These are phyloP conservation scores for Eolophus roseicapilla DNA, from an alignment of 2,113 vertebrate genomes.

Conservation along the genomic window DNA sequence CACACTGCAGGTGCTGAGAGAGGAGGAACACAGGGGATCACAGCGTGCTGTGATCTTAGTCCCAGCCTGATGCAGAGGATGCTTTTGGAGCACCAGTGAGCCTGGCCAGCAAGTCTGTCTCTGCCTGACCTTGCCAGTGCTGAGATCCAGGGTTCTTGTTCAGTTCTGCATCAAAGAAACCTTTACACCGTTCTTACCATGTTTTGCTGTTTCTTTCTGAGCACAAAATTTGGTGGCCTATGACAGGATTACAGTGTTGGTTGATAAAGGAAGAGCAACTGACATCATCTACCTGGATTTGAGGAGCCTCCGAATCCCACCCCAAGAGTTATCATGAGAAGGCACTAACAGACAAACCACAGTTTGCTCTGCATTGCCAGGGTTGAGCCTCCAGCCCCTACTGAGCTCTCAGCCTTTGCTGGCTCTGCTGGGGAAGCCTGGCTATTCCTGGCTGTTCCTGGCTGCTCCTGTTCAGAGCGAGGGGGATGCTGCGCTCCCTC, in stretches of 20 bases:
- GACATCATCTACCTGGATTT: neutral
- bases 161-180: neutral
- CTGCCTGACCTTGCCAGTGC: neutral
- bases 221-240: neutral
- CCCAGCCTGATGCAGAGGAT: neutral
- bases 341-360: neutral
- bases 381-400: neutral
- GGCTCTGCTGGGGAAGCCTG: neutral
- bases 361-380: neutral
- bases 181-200: neutral
- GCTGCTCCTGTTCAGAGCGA: rapidly evolving
- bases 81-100: neutral
- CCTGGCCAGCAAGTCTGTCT: neutral
- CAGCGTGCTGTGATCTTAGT: neutral
- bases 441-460: neutral
- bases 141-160: neutral
- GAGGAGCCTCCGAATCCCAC: neutral
- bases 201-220: neutral
- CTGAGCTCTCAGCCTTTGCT: neutral
- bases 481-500: neutral
- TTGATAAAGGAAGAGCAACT: neutral
- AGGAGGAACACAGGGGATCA: neutral
- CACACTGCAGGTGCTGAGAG: rapidly evolving
- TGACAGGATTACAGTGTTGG: neutral
- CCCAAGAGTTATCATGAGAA: too few species aligned